phyloP scores from a whole-genome alignment of 2,113 vertebrate species.

The Dolichallabes microphthalmus region DNA sequence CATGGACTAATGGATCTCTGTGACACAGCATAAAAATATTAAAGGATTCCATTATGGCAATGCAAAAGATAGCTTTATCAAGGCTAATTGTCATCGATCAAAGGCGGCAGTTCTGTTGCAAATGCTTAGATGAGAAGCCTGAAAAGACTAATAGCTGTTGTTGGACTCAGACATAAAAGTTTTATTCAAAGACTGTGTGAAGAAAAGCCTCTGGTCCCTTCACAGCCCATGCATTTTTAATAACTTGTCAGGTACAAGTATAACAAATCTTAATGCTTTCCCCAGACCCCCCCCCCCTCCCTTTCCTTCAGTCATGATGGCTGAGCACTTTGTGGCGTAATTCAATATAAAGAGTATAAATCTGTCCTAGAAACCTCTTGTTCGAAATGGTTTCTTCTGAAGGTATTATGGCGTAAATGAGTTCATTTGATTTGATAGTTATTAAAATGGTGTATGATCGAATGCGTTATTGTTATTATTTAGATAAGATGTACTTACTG shows the following conservation, averaged over 20 bases:
- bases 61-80: neutral
- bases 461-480: neutral
- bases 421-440: neutral
- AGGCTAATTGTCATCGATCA: constrained; percentile 22
- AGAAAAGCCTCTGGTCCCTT: constrained; percentile 47
- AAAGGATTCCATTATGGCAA: constrained; percentile 4
- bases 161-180: constrained; percentile 45
- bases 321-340: constrained; percentile 16
- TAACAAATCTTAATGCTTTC: constrained; percentile 39
- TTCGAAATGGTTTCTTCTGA: neutral
- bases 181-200: constrained; percentile 46
- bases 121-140: constrained; percentile 18
- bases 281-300: neutral
- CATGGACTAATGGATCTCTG: neutral
- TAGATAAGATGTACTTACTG: neutral
- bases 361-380: neutral
- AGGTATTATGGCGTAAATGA: neutral
- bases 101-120: constrained; percentile 4
- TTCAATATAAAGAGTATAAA: constrained; percentile 6
- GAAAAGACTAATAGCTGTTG: constrained; percentile 46
- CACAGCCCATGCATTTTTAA: constrained; percentile 46
- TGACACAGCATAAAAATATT: constrained; percentile 11
- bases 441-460: neutral
- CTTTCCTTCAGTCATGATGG: constrained; percentile 5
- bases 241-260: constrained; percentile 20